Conservation (phyloP, 1,140 invertebrate genomes). For the Macrobrachium rosenbergii region DNA sequence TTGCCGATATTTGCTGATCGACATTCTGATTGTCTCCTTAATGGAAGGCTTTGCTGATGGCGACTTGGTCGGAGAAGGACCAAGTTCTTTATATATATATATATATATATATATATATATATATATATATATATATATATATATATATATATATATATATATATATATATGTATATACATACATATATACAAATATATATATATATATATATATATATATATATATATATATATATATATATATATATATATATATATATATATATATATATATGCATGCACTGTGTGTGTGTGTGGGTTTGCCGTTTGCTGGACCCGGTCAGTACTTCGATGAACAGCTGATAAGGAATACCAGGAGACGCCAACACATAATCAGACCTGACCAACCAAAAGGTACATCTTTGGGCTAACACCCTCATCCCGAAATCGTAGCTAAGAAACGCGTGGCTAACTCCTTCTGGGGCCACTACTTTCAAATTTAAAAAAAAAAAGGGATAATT, state of each 20-base stretch:
- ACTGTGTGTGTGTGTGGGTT: too few species aligned
- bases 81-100: background rate
- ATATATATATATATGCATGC: too few species aligned
- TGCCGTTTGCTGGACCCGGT: background rate
- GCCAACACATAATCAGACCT: background rate
- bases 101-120: constrained; percentile 5
- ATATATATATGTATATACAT: constrained; percentile 8
- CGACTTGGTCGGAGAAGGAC: too few species aligned
- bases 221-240: background rate
- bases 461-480: too few species aligned
- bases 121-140: constrained; percentile 7
- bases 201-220: background rate
- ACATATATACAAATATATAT: background rate
- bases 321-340: too few species aligned
- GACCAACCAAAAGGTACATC: background rate
- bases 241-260: too few species aligned
- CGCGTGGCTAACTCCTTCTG: background rate
- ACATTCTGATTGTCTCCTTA: too few species aligned
- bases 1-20: too few species aligned
- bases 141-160: background rate
- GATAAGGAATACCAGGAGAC: too few species aligned
- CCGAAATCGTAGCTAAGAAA: background rate
- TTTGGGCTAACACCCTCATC: background rate
- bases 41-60: too few species aligned
- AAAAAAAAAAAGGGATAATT: too few species aligned